Conservation (phyloP, 2,888 invertebrate genomes). For the Ochropleura plecta region DNA sequence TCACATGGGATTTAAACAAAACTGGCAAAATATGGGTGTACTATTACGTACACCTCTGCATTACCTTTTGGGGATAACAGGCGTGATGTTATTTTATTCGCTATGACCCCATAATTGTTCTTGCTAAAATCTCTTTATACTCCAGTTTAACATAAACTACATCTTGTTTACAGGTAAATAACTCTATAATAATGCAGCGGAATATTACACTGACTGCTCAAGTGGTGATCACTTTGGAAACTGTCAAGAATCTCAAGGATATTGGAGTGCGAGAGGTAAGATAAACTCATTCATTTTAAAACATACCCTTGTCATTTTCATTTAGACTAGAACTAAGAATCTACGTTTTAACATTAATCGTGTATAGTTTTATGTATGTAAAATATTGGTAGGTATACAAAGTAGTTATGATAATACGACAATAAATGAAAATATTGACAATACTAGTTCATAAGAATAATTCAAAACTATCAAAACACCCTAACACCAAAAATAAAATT, state of each 20-base stretch:
- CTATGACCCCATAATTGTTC: background rate
- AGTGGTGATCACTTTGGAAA: conserved; percentile 96
- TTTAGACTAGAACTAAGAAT: background rate
- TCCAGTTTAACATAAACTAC: background rate
- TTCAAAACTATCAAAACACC: too few relatives aligned
- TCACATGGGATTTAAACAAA: too few relatives aligned
- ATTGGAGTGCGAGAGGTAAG: conserved; percentile 84
- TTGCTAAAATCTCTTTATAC: background rate
- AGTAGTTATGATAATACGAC: too few relatives aligned
- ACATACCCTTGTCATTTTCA: background rate
- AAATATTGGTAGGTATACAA: background rate
- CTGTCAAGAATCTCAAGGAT: conserved; percentile 94
- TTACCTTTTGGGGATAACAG: too few relatives aligned
- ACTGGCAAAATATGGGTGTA: too few relatives aligned
- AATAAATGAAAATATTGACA: too few relatives aligned
- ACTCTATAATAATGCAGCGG: conserved; percentile 90
- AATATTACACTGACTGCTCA: conserved; percentile 98
- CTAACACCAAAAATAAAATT: too few relatives aligned
- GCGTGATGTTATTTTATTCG: too few relatives aligned
- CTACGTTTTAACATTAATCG: background rate
- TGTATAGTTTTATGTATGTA: background rate
- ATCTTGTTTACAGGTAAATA: conserved; percentile 76
- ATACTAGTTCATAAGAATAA: too few relatives aligned
- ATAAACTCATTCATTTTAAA: background rate
- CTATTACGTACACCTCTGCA: too few relatives aligned